Percentiles rank a stretch among this genome's conserved stretches.
Evolutionary conservation across 2,113 vertebrate species (phyloP).

Genomic region (Gobiocypris rarus): DNA sequence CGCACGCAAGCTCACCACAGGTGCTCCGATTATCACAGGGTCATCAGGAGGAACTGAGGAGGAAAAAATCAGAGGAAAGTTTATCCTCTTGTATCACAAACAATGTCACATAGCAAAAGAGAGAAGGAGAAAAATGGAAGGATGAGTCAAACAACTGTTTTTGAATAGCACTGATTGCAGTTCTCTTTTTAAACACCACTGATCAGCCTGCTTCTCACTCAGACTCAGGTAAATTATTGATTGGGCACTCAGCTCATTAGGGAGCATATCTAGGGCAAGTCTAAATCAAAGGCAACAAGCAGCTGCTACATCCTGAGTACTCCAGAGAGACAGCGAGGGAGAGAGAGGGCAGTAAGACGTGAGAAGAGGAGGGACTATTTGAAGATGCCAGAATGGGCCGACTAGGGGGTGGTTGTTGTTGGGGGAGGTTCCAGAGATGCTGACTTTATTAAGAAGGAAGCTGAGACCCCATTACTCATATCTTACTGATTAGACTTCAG

Average conservation of each 20-base stretch:
- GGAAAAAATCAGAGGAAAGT: neutral
- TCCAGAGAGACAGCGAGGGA: constrained; percentile 46
- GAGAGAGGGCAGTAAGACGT: constrained; percentile 38
- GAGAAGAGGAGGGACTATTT: constrained; percentile 4
- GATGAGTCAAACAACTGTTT: constrained; percentile 42
- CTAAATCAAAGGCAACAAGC: constrained; percentile 81
- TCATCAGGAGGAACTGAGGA: constrained; percentile 93
- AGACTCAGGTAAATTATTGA: constrained; percentile 85
- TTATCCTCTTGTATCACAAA: constrained; percentile 4
- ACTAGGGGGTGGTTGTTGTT: neutral
- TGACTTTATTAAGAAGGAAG: constrained; percentile 44
- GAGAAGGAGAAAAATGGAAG: neutral
- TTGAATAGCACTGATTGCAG: constrained; percentile 76
- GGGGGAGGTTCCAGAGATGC: constrained; percentile 41
- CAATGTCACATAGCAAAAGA: neutral
- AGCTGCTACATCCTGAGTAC: constrained; percentile 73
- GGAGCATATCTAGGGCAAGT: constrained; percentile 79
- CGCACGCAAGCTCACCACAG: constrained; percentile 90
- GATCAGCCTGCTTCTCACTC: constrained; percentile 74
- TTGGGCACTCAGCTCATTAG: constrained; percentile 82
- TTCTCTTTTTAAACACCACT: constrained; percentile 71
- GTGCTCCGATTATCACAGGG: constrained; percentile 90
- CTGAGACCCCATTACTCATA: constrained; percentile 43
- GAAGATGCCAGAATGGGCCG: neutral
- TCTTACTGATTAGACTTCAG: constrained; percentile 48